Percentiles rank a stretch among this genome's conserved stretches.
Conservation (phyloP, 2,797 vertebrate genomes). For the Leptodactylus fallax region DNA sequence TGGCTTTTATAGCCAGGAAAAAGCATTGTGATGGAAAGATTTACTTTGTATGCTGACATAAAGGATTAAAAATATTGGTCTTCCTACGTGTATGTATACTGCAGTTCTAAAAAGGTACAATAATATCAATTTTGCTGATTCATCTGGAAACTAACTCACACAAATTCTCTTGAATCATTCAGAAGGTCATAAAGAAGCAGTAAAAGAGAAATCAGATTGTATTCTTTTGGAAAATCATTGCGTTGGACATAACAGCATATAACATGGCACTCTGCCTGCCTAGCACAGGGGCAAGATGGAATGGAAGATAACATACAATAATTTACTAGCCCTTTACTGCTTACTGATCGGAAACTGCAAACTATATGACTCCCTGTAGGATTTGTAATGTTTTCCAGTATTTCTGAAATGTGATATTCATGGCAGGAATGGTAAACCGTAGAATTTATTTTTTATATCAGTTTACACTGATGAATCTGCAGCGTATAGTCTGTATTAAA, state of each 20-base stretch:
- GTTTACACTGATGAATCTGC: not conserved
- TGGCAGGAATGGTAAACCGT: not conserved
- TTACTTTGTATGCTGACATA: constrained; percentile 5
- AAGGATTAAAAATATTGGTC: constrained; percentile 28
- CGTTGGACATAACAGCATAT: constrained; percentile 19
- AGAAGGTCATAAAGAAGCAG: constrained; percentile 40
- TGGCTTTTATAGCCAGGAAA: constrained; percentile 1
- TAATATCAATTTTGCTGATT: constrained; percentile 43
- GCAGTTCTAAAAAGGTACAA: not conserved
- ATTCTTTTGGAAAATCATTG: constrained; percentile 34
- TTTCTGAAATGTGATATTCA: constrained; percentile 40
- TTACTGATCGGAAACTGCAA: constrained; percentile 33
- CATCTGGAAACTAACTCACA: constrained; percentile 31
- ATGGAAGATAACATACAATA: constrained; percentile 39
- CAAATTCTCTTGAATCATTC: constrained; percentile 23
- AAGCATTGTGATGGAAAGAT: not conserved
- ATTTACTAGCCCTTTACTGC: constrained; percentile 48
- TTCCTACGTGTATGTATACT: not conserved
- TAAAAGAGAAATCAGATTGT: constrained; percentile 29
- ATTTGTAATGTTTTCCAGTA: constrained; percentile 40
- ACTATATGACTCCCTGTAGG: constrained; percentile 40
- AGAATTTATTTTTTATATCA: not conserved
- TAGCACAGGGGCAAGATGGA: constrained; percentile 17
- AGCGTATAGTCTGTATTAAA: not conserved
- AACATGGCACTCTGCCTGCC: constrained; percentile 39